Evolutionary conservation across 1,140 invertebrate genomes (phyloP).

Genomic region (Bombus sibiricus): DNA sequence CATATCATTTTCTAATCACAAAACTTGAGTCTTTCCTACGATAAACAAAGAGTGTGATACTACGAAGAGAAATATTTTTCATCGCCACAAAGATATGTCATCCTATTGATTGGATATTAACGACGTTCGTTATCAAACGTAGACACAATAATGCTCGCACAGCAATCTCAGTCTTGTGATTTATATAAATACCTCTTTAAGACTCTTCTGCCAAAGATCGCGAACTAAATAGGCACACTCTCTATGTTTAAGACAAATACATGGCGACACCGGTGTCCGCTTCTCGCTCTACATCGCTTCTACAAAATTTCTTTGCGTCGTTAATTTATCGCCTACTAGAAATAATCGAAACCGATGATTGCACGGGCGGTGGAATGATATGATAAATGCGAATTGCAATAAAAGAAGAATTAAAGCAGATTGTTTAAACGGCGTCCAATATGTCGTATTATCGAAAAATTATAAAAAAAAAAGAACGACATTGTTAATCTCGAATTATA

Average conservation of each 20-base stretch:
- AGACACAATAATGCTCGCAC: slow-evolving; percentile 15
- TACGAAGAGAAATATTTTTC: neutral
- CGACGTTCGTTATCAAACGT: neutral
- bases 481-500: neutral
- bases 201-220: no score
- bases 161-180: neutral
- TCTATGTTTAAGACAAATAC: no score
- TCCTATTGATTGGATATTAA: neutral
- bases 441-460: no score
- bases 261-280: no score
- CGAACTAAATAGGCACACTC: no score
- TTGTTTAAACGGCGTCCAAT: no score
- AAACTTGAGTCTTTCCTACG: neutral
- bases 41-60: neutral
- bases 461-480: no score
- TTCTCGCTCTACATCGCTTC: no score
- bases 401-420: no score
- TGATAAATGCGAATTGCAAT: neutral
- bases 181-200: neutral
- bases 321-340: neutral
- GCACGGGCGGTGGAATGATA: fast-evolving
- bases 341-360: neutral
- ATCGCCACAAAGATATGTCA: neutral
- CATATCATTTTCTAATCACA: neutral
- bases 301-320: no score